phyloP scores from a whole-genome alignment of 1,140 invertebrate species.

The Neodiprion pinetum region DNA sequence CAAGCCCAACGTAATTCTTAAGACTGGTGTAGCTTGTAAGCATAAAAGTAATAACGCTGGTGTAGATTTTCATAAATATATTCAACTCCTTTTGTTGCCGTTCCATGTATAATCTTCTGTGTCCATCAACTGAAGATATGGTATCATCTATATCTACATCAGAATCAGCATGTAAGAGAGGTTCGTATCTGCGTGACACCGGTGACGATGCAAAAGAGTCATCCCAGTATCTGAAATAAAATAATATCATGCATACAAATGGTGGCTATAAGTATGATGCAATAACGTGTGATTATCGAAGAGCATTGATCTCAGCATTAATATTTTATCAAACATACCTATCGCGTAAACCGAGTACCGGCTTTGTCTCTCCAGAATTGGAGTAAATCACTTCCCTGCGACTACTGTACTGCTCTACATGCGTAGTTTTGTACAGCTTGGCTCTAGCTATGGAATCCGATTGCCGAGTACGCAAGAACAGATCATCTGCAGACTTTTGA shows the following conservation, averaged over 20 bases:
- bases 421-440: conserved; percentile 39
- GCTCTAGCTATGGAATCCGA: conserved; percentile 26
- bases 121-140: conserved; percentile 10
- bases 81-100: neutral
- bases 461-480: conserved; percentile 25
- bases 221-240: conserved; percentile 18
- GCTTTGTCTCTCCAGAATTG: conserved; percentile 12
- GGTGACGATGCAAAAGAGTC: conserved; percentile 14
- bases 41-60: neutral
- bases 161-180: conserved; percentile 41
- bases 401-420: conserved; percentile 39
- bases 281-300: conserved; percentile 12
- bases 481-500: conserved; percentile 31
- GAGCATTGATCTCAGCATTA: neutral
- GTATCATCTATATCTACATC: conserved; percentile 46
- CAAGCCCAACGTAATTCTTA: neutral
- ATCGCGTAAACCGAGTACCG: conserved; percentile 14
- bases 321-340: conserved; percentile 33
- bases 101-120: neutral
- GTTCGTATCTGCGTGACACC: conserved; percentile 23
- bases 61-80: neutral
- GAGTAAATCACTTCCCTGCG: conserved; percentile 38
- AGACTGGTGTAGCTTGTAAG: neutral
- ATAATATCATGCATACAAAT: neutral
- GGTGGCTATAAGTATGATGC: neutral